A percentile compares a stretch with the other conserved stretches of the same genome.
phyloP scores from a whole-genome alignment of 1,140 invertebrate genomes.

The Parapsyche elsis region DNA sequence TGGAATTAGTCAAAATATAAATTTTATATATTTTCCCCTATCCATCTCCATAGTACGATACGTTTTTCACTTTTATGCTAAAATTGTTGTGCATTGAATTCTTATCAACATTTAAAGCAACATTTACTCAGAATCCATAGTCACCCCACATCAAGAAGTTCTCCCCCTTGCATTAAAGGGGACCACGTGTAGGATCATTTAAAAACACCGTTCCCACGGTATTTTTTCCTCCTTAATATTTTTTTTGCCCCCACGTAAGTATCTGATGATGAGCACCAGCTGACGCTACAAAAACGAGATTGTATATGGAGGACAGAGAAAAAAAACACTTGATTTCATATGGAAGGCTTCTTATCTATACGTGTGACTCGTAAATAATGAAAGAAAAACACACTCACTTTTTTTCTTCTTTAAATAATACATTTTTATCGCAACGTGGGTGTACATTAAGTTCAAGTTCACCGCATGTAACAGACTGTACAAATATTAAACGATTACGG shows the following conservation, averaged over 20 bases:
- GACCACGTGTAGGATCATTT: constrained; percentile 45
- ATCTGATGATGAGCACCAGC: constrained; percentile 42
- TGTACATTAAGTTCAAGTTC: constrained; percentile 16
- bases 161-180: constrained; percentile 34
- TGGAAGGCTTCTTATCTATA: constrained; percentile 21
- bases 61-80: too few species aligned
- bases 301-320: constrained; percentile 18
- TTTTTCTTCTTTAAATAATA: not conserved
- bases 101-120: not conserved
- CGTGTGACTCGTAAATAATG: constrained; percentile 13
- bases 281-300: constrained; percentile 39
- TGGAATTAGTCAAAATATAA: too few species aligned
- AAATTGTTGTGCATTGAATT: too few species aligned
- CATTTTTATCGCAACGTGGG: constrained; percentile 7
- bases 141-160: constrained; percentile 26
- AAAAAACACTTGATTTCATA: constrained; percentile 36
- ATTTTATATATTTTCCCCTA: too few species aligned
- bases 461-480: too few species aligned
- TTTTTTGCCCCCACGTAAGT: constrained; percentile 33
- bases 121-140: not conserved
- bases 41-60: too few species aligned
- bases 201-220: constrained; percentile 44
- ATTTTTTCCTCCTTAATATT: constrained; percentile 35
- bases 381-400: not conserved
- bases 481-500: too few species aligned